phyloP scores from a whole-genome alignment of 1,140 invertebrate species.

The Vollenhovia emeryi region DNA sequence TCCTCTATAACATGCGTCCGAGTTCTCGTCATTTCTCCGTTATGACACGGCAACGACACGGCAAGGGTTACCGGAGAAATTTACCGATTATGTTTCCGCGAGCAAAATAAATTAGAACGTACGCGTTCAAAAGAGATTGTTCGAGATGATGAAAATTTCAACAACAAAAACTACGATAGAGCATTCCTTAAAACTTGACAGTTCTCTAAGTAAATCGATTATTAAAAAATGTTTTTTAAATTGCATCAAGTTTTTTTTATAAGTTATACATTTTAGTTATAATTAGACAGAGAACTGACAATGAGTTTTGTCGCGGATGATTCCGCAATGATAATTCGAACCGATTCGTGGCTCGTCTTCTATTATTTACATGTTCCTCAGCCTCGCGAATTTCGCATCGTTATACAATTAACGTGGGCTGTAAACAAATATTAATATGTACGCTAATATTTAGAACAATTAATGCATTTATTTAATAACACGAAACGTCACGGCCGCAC shows the following conservation, averaged over 20 bases:
- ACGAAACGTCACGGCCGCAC: neutral
- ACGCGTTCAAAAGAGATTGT: neutral
- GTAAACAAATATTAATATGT: slow-evolving; percentile 35
- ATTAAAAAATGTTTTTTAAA: neutral
- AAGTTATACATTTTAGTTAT: neutral
- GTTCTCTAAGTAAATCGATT: neutral
- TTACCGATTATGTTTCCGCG: neutral
- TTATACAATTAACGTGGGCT: slow-evolving; percentile 6
- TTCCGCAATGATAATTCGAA: neutral
- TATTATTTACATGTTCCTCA: slow-evolving; percentile 25
- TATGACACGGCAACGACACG: neutral
- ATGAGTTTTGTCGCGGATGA: neutral
- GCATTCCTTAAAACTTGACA: neutral
- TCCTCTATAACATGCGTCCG: neutral
- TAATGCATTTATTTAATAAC: slow-evolving; percentile 35
- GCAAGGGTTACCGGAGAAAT: slow-evolving; percentile 9
- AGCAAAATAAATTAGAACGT: neutral
- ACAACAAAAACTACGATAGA: neutral
- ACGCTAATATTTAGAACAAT: slow-evolving; percentile 43
- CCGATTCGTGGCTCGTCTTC: neutral
- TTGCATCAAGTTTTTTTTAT: neutral
- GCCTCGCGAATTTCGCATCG: neutral
- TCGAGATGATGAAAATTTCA: neutral
- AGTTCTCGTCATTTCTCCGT: slow-evolving; percentile 3
- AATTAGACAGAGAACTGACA: neutral